Base-by-base conservation (phyloP, 1,140 invertebrate species). In the Diuraphis noxia region DNA sequence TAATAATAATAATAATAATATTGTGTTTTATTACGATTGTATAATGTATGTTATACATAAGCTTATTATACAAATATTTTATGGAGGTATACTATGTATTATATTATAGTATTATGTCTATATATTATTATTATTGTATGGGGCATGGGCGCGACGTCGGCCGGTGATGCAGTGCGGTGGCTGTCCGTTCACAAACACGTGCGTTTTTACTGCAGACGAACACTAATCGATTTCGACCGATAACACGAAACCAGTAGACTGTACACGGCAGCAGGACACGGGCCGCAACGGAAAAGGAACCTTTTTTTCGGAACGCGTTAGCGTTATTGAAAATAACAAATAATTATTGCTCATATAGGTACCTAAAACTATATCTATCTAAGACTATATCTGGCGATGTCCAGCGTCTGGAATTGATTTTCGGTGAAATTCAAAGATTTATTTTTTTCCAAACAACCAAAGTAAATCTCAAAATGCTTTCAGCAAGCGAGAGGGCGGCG, bases 221-320 rank as follows among this genome's bases (percentile, higher is more conserved):
- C 43, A 82, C 40, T 82, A 82, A 82, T 82, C 25, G 81, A 82
- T 82, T 82, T 10, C 81, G 81, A 82, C 38, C 10, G 81, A 23
- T 82, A 41, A 82, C 81, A 40, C 81, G 40, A 30, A 82, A 30
- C 38, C 36, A 41, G 38, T 13, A 38, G 38, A 41, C 38, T 82
- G 81, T 41, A 41, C 72, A 23, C 34, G 34, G 72, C 17, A 79
- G 72, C n/a, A 17, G 56, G 56, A 72, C 56, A 72, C n/a, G 56
- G 30, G 52, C 30, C 52, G 34, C 34, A 23, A 36, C 34, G 34
- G 21, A 38, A 38, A 23, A 38, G 38, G 23, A 81, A 81, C 79
- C 36, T 81, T 38, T 25, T 34, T 81, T 79, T 79, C 34, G 77
- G 34, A 77, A 77, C 72, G 21, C 72, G 34, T 77, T 79, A 36